Conservation (phyloP, 2,888 invertebrate genomes). For the Melinaea menophilus region DNA sequence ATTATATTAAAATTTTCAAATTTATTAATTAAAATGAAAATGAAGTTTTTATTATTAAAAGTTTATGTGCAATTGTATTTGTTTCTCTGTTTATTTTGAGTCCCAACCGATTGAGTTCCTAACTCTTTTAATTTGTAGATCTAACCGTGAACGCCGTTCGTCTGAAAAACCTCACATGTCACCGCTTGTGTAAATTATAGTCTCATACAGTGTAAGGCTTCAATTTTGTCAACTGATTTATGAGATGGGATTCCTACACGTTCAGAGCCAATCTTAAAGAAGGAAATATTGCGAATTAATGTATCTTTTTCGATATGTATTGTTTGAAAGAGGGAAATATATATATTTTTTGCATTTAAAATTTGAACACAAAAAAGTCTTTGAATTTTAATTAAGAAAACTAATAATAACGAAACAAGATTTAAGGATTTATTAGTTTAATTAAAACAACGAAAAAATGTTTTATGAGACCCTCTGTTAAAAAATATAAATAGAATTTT, state of each 20-base stretch:
- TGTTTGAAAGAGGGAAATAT: no score
- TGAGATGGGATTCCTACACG: slow-evolving; percentile 8
- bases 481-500: not conserved
- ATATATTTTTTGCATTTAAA: no score
- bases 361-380: no score
- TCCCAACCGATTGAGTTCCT: no score
- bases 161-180: slow-evolving; percentile 8
- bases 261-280: not conserved
- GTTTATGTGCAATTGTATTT: no score
- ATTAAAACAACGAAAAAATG: not conserved
- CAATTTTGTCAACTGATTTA: slow-evolving; percentile 23
- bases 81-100: no score
- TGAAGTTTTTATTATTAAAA: no score
- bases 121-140: not conserved
- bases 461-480: not conserved
- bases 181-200: slow-evolving; percentile 13
- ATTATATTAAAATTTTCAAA: no score
- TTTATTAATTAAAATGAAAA: no score
- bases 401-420: no score
- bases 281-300: not conserved
- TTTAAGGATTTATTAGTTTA: not conserved
- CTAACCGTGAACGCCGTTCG: not conserved
- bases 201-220: slow-evolving; percentile 10
- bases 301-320: no score
- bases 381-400: not conserved